These are phyloP conservation scores for Drosophila serrata DNA, from an alignment of 1,140 invertebrate species.

Conservation along the genomic window DNA sequence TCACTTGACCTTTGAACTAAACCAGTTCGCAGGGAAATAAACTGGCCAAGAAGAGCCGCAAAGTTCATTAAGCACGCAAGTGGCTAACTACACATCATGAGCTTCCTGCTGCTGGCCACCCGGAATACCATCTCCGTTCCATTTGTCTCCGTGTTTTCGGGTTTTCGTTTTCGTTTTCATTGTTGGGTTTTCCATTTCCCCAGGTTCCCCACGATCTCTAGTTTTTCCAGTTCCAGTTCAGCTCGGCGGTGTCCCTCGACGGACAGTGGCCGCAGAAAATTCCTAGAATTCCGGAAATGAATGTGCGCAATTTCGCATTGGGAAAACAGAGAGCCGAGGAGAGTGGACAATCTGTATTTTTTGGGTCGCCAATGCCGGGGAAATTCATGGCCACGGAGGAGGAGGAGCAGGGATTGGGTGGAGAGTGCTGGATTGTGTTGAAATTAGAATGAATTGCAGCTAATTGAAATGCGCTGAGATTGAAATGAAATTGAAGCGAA, in stretches of 20 bases:
- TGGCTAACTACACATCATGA: constrained; percentile 42
- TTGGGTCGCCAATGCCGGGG: constrained; percentile 14
- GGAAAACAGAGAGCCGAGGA: constrained; percentile 15
- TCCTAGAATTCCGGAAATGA: constrained; percentile 67
- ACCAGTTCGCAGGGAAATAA: background rate
- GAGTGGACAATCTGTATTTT: constrained; percentile 41
- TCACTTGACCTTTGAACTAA: background rate
- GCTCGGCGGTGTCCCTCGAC: constrained; percentile 1
- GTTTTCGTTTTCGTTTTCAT: background rate
- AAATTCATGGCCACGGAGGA: constrained; percentile 1
- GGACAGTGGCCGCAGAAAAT: constrained; percentile 24
- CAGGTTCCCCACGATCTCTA: background rate
- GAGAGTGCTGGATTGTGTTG: constrained; percentile 7
- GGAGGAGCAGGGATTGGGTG: background rate
- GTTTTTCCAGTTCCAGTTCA: no score
- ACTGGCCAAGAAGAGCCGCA: constrained; percentile 4
- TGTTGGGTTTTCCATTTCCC: background rate
- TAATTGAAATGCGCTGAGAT: constrained; percentile 30
- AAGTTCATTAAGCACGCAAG: constrained; percentile 42
- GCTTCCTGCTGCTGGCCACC: constrained; percentile 11
- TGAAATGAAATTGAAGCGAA: constrained; percentile 2
- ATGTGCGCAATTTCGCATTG: constrained; percentile 65
- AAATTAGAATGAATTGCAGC: constrained; percentile 36
- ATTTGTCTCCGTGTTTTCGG: constrained; percentile 28
- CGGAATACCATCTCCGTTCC: constrained; percentile 10